Conservation (phyloP, 1,140 invertebrate species). For the Drosophila nikananu region DNA sequence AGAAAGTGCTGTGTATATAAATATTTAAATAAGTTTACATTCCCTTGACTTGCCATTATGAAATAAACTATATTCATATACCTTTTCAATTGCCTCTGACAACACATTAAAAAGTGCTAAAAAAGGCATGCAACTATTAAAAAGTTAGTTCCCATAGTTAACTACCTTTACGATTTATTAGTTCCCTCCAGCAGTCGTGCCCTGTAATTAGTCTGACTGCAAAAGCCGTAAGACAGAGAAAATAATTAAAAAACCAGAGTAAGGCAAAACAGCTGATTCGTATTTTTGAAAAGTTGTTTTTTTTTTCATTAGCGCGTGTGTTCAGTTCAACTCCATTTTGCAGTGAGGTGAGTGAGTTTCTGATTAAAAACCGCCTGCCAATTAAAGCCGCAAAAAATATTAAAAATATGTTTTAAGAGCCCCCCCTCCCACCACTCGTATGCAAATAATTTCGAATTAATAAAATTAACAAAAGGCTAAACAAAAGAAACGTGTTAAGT, state of each 20-base stretch:
- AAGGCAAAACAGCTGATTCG: slow-evolving; percentile 64
- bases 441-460: slow-evolving; percentile 10
- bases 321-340: slow-evolving; percentile 10
- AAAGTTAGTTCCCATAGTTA: slow-evolving; percentile 1
- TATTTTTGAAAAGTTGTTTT: slow-evolving; percentile 49
- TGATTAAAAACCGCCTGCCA: slow-evolving; percentile 37
- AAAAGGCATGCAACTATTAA: neutral
- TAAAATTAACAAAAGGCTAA: slow-evolving; percentile 19
- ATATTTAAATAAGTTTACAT: no score
- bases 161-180: neutral
- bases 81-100: neutral
- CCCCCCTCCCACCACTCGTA: no score
- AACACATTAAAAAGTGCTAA: neutral
- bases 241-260: slow-evolving; percentile 13
- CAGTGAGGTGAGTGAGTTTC: slow-evolving; percentile 68
- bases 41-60: neutral
- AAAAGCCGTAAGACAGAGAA: slow-evolving; percentile 10
- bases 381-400: slow-evolving; percentile 45
- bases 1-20: neutral
- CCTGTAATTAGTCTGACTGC: slow-evolving; percentile 32
- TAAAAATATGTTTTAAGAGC: slow-evolving; percentile 31
- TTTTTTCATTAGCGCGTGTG: slow-evolving; percentile 20
- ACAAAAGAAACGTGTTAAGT: slow-evolving; percentile 19
- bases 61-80: neutral
- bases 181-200: neutral